Evolutionary conservation across 2,888 invertebrate genomes (phyloP), one percentile per base, ranked within the genome.

Genomic region (Caenorhabditis afra): DNA sequence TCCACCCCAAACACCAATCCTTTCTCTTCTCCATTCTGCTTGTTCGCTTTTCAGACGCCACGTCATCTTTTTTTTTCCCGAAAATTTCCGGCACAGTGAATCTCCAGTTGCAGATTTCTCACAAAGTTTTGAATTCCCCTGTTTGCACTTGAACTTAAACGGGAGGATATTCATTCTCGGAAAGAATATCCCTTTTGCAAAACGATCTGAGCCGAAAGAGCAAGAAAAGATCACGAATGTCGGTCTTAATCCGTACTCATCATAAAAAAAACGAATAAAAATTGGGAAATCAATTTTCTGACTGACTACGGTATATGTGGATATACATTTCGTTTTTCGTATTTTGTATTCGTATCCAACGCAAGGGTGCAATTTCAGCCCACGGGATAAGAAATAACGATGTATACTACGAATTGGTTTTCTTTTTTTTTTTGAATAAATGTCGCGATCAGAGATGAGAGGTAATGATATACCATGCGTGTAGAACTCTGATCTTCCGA

Each of bases 101-200:
- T 64, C 57, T 73, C 73, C 44, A 49, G 37, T 73, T 73, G 50
- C 73, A 73, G 45, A 62, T 58, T 73, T 73, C 73, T 64, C 73
- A 73, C 64, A 73, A 55, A 61, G 70, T 61, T 70, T 62, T 67
- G 18, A 47, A 73, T 58, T 44, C 37, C n/a, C 50, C 45, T 64
- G 52, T 73, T 73, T 73, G 73, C 64, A 3, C 35, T 23, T 64
- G 12, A 14, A 50, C 58, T 52, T 71, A 16, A 49, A 29, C 61
- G 23, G 37, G 8, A 35, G 35, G 20, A 61, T 45, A 70, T 70
- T 45, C 23, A 58, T 50, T 65, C 49, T 29, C 29, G 3, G 7
- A 29, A 29, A 3, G 29, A 29, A 29, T 5, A 29, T 29, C 29
- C 29, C 29, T 29, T 29, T 7, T 29, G 29, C 29, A 29, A 29